Evolutionary conservation across 2,113 vertebrate genomes (phyloP).

Genomic region (Ceyx margarethae): DNA sequence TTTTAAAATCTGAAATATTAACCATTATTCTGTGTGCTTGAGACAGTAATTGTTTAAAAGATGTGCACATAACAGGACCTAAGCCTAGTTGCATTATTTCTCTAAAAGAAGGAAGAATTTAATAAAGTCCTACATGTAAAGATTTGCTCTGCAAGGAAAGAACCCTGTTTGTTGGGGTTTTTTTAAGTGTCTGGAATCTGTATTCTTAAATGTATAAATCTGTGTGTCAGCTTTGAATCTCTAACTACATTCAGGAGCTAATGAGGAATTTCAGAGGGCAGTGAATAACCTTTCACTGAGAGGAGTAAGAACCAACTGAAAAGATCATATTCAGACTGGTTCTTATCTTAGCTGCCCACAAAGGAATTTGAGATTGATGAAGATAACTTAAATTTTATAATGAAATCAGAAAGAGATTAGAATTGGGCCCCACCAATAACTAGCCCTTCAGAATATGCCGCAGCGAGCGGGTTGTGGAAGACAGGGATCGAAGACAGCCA

Average conservation of each 20-base stretch:
- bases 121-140: not conserved
- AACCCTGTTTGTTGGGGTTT: not conserved
- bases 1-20: slow-evolving; percentile 67
- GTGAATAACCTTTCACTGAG: not conserved
- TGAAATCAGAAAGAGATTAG: not conserved
- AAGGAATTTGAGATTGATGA: slow-evolving; percentile 10
- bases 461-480: not conserved
- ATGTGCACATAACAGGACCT: not conserved
- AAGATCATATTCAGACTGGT: not conserved
- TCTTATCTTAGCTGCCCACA: not conserved
- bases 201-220: not conserved
- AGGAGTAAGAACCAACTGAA: not conserved
- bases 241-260: not conserved
- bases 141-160: not conserved
- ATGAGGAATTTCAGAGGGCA: slow-evolving; percentile 8
- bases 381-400: slow-evolving; percentile 23
- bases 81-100: not conserved
- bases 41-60: not conserved
- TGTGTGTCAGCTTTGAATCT: slow-evolving; percentile 5
- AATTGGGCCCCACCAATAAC: not conserved
- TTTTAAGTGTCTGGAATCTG: not conserved
- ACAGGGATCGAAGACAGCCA: not conserved
- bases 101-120: not conserved
- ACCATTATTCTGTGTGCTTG: slow-evolving; percentile 52
- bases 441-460: not conserved